Evolutionary conservation across 2,797 vertebrate species (phyloP), one percentile per base, ranked within the genome.

Genomic region (Clarias laeviceps): DNA sequence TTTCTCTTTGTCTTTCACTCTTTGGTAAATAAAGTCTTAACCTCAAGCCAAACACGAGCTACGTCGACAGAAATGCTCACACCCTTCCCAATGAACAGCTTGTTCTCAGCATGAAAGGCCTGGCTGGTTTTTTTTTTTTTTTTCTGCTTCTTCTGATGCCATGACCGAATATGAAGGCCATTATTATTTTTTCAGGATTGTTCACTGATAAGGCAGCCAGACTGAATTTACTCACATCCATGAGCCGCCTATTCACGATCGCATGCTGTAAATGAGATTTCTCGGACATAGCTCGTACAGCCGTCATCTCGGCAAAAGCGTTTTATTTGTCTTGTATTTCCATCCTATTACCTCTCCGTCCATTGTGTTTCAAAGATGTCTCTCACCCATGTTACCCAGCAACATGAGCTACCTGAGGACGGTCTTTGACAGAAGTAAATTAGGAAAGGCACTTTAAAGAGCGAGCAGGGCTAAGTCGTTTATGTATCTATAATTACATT

Each of bases 21-120:
- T 87, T 62, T 84, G 81, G 72, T 83, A 85, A 88, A 88, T 88
- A 83, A 80, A 88, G 68, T 69, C 87, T 73, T 85, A 88, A 85
- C 76, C 66, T 56, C 59, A 27, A 83, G 79, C 81, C 81, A 59
- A 59, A 85, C 54, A 27, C 66, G 1, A 64, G 15, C 76, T 72
- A 69, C 40, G 45, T 80, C 78, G 81, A 78, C 50, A 59, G 57
- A 57, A 40, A 80, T 24, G 57, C 78, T 65, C 80, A 80, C 69
- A 80, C 70, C 15, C 62, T 57, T 76, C 66, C 84, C 70, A 64
- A 57, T 66, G 56, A 74, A 59, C 78, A 76, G 84, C 80, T 57
- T 29, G 61, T 59, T 82, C 61, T 76, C 40, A 78, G 65, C 57
- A 66, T 50, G 57, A 80, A 40, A 65, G 20, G 40, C 79, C 62